Conservation (phyloP, 2,113 vertebrate genomes). For the Prunella himalayana region DNA sequence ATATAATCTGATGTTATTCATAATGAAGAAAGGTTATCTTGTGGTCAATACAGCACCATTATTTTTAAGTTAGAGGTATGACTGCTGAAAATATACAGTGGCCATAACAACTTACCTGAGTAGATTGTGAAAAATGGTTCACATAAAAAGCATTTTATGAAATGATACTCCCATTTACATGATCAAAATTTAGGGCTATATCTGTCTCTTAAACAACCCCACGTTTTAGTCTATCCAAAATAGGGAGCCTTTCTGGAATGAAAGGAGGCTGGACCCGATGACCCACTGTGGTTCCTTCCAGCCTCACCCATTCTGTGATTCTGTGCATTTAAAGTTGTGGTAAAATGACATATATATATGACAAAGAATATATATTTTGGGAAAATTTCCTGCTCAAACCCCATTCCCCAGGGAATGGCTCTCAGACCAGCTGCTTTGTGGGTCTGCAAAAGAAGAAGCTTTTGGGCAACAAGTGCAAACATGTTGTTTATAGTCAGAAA, state of each 20-base stretch:
- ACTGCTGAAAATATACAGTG: slow-evolving; percentile 64
- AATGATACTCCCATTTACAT: slow-evolving; percentile 27
- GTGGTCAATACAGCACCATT: slow-evolving; percentile 71
- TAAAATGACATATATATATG: no score
- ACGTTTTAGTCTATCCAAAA: neutral
- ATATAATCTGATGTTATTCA: slow-evolving; percentile 67
- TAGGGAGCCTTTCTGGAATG: neutral
- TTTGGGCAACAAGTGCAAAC: neutral
- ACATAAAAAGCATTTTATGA: slow-evolving; percentile 56
- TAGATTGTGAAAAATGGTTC: neutral
- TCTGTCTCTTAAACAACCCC: neutral
- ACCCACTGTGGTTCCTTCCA: neutral
- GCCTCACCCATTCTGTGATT: neutral
- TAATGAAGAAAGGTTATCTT: slow-evolving; percentile 68
- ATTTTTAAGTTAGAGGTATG: slow-evolving; percentile 69
- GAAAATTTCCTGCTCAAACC: neutral
- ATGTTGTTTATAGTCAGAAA: neutral
- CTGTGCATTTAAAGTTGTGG: neutral
- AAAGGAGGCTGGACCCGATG: neutral
- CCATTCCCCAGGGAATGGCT: neutral
- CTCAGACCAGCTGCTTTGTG: neutral
- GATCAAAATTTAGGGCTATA: neutral
- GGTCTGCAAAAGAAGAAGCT: neutral
- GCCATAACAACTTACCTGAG: slow-evolving; percentile 48
- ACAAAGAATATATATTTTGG: neutral